These are phyloP conservation scores for Antennarius striatus DNA, from an alignment of 2,113 vertebrate genomes.

Conservation along the genomic window DNA sequence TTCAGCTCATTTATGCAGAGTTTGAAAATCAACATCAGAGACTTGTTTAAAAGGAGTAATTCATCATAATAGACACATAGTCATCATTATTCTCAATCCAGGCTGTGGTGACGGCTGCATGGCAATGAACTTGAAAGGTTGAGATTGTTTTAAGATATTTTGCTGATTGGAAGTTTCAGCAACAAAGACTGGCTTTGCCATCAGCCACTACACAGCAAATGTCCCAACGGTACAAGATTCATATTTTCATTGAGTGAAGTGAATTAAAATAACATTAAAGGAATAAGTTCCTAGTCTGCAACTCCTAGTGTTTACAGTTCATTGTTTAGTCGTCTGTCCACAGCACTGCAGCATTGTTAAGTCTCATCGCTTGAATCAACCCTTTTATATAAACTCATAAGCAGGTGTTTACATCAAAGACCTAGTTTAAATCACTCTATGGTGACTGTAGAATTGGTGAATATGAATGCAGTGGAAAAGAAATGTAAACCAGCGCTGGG, in stretches of 20 bases:
- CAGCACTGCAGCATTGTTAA: background rate
- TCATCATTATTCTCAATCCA: slow-evolving; percentile 32
- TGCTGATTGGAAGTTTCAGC: slow-evolving; percentile 6
- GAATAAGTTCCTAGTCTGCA: background rate
- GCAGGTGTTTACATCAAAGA: slow-evolving; percentile 1
- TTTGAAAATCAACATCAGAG: slow-evolving; percentile 55
- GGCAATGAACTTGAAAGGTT: slow-evolving; percentile 34
- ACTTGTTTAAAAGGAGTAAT: slow-evolving; percentile 31
- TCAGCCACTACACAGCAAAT: background rate
- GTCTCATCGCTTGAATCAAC: slow-evolving; percentile 5
- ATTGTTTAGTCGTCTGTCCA: background rate
- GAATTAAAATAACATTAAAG: no score
- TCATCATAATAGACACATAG: slow-evolving; percentile 42
- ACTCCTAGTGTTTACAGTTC: slow-evolving; percentile 1
- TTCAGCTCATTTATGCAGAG: slow-evolving; percentile 46
- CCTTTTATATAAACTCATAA: slow-evolving; percentile 2
- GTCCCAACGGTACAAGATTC: background rate
- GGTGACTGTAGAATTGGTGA: no score
- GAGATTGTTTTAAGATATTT: slow-evolving; percentile 34
- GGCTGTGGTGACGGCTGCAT: slow-evolving; percentile 32
- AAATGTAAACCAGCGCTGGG: background rate
- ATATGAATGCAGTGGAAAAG: background rate
- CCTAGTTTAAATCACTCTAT: no score
- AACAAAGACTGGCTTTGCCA: background rate
- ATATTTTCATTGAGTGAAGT: background rate